Base-by-base conservation (phyloP, 2,113 vertebrate species). In the Pseudorasbora parva region DNA sequence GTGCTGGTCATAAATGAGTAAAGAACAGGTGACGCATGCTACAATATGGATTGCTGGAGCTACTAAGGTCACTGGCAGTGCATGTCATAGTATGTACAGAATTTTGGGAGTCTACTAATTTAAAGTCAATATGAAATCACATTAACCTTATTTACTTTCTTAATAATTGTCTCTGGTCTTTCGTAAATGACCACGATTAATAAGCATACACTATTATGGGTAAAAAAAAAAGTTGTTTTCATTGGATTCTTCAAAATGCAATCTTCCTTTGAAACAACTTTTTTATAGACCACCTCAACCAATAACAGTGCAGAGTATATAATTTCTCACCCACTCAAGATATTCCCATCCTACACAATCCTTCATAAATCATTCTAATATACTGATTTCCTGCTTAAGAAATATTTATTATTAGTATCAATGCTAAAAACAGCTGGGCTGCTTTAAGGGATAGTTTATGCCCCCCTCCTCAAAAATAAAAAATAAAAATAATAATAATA, bases 1-100 rank as follows among this genome's bases (percentile, higher is more conserved):
- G 12, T 14, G 74, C 77, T 60, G n/a, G 41, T 87, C 45, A 87
- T 66, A 84, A 84, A 78, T 73, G 73, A 82, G 74, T 84, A 64
- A 73, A 45, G 60, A 78, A 21, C 12, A 87, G 43, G 64, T 47
- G 41, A 82, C 11, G 78, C 2, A 27, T 3, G 12, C 72, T 78
- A 62, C 82, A 84, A 81, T 78, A 72, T 72, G 56, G 62, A 77
- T 25, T 57, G 10, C 37, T 30, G 43, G 62, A 7, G 60, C 43
- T 9, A 21, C 59, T 59, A 62, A 41, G 30, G 77, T 80, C 64
- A 37, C 66, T 54, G 62, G 30, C 51, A 54, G 45, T 60, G 73
- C 47, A 45, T 45, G 77, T 30, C 76, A 19, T n/a, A 80, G 77
- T 41, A 51, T 78, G 45, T 45, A 14, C n/a, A 77, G 59, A 21